A percentile compares a stretch with the other conserved stretches of the same genome.
phyloP scores from a whole-genome alignment of 2,888 invertebrate species.

The Morpho achilles region DNA sequence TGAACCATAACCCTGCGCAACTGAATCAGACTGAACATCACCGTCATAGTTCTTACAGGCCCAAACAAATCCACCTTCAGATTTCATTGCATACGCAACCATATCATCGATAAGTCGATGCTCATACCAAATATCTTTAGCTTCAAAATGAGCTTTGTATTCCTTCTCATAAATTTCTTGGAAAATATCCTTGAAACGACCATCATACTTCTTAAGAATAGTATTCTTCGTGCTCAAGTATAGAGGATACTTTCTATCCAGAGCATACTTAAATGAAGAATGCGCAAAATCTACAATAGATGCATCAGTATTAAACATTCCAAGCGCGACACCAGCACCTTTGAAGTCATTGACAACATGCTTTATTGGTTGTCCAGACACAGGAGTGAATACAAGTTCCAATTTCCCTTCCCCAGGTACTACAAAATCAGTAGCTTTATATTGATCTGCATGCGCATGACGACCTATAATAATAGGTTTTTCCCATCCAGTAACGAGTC shows the following conservation, averaged over 20 bases:
- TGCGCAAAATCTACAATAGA: constrained; percentile 97
- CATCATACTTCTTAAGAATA: constrained; percentile 97
- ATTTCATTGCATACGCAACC: constrained; percentile 99
- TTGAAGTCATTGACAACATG: constrained; percentile 91
- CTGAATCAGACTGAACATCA: constrained; percentile 98
- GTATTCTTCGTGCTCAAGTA: constrained; percentile 98
- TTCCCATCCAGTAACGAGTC: constrained; percentile 96
- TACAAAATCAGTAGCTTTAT: constrained; percentile 97
- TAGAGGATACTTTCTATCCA: constrained; percentile 90
- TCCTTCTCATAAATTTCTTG: constrained; percentile 95
- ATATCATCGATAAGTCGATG: constrained; percentile 99
- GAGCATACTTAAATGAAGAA: constrained; percentile 94
- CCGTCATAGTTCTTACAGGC: constrained; percentile 99
- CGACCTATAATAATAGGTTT: constrained; percentile 99
- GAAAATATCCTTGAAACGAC: constrained; percentile 98
- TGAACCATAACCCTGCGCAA: constrained; percentile 98
- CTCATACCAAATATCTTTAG: constrained; percentile 96
- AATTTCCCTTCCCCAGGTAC: constrained; percentile 94
- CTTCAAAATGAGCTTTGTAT: constrained; percentile 92
- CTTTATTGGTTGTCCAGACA: constrained; percentile 81
- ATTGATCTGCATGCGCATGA: constrained; percentile 99
- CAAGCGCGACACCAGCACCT: constrained; percentile 94
- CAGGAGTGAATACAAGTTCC: constrained; percentile 89
- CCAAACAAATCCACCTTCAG: constrained; percentile 99
- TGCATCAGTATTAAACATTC: constrained; percentile 97